Conservation (phyloP, 2,888 invertebrate genomes). For the Drosophila meridiana region DNA sequence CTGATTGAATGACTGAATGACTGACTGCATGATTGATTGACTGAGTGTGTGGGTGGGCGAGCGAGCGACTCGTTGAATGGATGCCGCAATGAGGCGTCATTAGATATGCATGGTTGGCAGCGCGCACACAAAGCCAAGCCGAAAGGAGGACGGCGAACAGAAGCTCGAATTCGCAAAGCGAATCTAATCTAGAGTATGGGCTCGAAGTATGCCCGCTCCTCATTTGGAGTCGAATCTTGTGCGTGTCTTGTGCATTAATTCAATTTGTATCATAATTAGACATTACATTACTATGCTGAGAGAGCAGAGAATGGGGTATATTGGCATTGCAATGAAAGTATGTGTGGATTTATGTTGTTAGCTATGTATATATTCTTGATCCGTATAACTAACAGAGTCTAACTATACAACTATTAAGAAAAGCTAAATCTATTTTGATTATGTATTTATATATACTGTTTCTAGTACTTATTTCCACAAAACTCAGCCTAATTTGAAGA, state of each 20-base stretch:
- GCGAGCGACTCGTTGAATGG: conserved; percentile 33
- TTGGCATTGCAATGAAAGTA: background rate
- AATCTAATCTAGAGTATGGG: conserved; percentile 17
- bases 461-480: too few relatives aligned
- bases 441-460: too few relatives aligned
- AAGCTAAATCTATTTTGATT: too few relatives aligned
- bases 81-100: conserved; percentile 68
- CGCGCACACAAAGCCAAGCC: conserved; percentile 27
- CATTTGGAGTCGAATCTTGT: conserved; percentile 12
- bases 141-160: background rate
- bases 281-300: conserved; percentile 9
- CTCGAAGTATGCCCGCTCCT: conserved; percentile 17
- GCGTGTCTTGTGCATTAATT: conserved; percentile 63
- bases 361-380: too few relatives aligned
- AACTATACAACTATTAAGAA: too few relatives aligned
- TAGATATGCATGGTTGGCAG: conserved; percentile 69
- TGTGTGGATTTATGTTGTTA: background rate
- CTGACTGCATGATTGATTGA: conserved; percentile 37
- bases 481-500: background rate
- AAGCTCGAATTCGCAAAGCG: conserved; percentile 23
- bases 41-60: background rate
- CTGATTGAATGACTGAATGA: conserved; percentile 61
- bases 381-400: too few relatives aligned
- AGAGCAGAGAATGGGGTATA: background rate
- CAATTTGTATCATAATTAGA: conserved; percentile 73